Evolutionary conservation across 2,888 invertebrate genomes (phyloP).

Genomic region (Tortrix viridana): DNA sequence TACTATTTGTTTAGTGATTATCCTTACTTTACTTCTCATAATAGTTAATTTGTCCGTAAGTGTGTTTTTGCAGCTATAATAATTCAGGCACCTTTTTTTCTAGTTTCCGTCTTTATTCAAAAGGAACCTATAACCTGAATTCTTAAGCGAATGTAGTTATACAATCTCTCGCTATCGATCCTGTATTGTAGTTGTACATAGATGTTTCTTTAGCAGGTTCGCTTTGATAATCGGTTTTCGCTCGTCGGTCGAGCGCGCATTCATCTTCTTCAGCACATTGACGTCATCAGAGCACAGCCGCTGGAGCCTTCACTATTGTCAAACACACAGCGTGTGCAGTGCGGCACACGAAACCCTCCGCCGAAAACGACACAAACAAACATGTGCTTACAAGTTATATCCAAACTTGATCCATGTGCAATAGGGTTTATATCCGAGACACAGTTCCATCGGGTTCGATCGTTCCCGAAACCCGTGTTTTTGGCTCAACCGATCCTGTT

Average conservation of each 20-base stretch:
- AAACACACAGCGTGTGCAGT: conserved; percentile 83
- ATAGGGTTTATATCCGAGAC: conserved; percentile 43
- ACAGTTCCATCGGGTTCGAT: conserved; percentile 44
- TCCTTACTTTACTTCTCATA: not conserved
- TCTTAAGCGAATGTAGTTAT: not conserved
- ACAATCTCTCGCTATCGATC: conserved; percentile 1
- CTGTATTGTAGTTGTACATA: conserved; percentile 6
- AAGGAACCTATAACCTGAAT: not conserved
- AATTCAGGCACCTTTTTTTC: not conserved
- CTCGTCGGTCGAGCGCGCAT: conserved; percentile 55
- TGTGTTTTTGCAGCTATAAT: not conserved
- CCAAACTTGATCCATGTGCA: conserved; percentile 1
- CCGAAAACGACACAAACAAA: conserved; percentile 41
- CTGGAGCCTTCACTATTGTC: conserved; percentile 74
- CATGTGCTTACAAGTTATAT: conserved; percentile 28
- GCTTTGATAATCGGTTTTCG: conserved; percentile 53
- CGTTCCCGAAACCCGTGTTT: conserved; percentile 46
- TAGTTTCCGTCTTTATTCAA: not conserved
- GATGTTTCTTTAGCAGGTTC: conserved; percentile 29
- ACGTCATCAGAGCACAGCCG: conserved; percentile 78
- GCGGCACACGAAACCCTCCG: conserved; percentile 78
- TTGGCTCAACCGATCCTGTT: conserved; percentile 77
- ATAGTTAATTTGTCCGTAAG: not conserved
- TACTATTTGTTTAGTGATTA: too few relatives aligned
- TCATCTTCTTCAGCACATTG: conserved; percentile 62